Conservation (phyloP, 2,113 vertebrate species). For the Sinocyclocheilus grahami region DNA sequence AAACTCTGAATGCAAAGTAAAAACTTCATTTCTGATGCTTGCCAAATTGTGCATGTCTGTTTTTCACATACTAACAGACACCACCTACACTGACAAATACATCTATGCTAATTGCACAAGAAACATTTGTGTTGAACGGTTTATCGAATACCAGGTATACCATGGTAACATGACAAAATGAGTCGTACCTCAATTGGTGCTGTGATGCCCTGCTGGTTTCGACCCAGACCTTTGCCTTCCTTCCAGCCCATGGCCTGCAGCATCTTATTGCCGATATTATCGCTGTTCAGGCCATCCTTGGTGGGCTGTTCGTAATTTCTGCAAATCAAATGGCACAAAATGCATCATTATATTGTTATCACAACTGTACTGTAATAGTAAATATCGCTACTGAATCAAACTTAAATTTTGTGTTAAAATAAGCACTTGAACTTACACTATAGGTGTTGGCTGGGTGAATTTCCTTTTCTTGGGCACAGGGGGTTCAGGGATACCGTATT, state of each 20-base stretch:
- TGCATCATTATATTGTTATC: neutral
- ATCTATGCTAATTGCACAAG: neutral
- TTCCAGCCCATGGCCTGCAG: conserved; percentile 99
- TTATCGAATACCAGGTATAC: neutral
- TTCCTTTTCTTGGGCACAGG: conserved; percentile 96
- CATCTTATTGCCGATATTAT: conserved; percentile 99
- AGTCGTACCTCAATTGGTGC: conserved; percentile 90
- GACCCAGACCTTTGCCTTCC: conserved; percentile 93
- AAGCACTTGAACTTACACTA: conserved; percentile 79
- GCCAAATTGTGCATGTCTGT: neutral
- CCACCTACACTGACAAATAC: neutral
- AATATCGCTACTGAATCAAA: neutral
- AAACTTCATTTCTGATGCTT: neutral
- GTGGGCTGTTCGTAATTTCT: conserved; percentile 98
- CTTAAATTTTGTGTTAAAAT: neutral
- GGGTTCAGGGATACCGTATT: conserved; percentile 96
- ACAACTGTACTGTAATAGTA: neutral
- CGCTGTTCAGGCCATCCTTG: conserved; percentile 95
- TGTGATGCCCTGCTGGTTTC: conserved; percentile 97
- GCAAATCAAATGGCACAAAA: neutral
- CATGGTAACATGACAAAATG: neutral
- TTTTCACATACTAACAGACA: neutral
- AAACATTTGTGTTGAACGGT: neutral
- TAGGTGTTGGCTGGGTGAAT: conserved; percentile 83
- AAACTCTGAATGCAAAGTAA: neutral